Evolutionary conservation across 2,888 invertebrate genomes (phyloP), one percentile per base, ranked within the genome.

Genomic region (Spisula subtruncata): DNA sequence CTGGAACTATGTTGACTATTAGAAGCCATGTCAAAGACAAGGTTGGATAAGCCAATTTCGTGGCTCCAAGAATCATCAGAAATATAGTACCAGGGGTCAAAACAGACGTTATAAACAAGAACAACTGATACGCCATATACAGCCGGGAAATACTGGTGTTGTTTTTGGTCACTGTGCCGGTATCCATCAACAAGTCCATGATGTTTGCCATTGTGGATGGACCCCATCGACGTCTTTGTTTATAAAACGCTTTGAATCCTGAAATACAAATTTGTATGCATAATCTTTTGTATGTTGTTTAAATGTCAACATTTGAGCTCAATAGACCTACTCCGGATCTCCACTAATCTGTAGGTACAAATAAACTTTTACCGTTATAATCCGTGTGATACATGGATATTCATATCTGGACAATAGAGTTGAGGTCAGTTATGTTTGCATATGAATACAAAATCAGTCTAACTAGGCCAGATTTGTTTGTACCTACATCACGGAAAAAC

Each of bases 211-310:
- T 98, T 79, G 99, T 99, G 0, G 99, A 99, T 10, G 99, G 99
- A 91, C 99, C 99, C 99, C 99, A 99, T 94, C 99, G 98, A 96
- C 99, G 98, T 91, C 99, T 98, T 97, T 99, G 99, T 96, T 99
- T 99, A 97, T 99, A 99, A 97, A 99, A 99, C 93, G 96, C 96
- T 86, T 95, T 93, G 80, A 91, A 90, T 8, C 81, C 41, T 46
- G 35, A 81, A 81, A 20, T n/a, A 60, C 12, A 8, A n/a, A n/a
- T n/a, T 8, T 8, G 12, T 48, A 48, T 48, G 5, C 48, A 48
- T n/a, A n/a, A n/a, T n/a, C 48, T 8, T 12, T 5, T 48, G 48
- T 48, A 48, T 48, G 12, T 8, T 48, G 12, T 12, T 8, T 48
- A 8, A 8, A 48, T 12, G 48, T 48, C 48, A 48, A 48, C 12